Conservation (phyloP, 2,888 invertebrate species). For the Drosophila buzzatii region DNA sequence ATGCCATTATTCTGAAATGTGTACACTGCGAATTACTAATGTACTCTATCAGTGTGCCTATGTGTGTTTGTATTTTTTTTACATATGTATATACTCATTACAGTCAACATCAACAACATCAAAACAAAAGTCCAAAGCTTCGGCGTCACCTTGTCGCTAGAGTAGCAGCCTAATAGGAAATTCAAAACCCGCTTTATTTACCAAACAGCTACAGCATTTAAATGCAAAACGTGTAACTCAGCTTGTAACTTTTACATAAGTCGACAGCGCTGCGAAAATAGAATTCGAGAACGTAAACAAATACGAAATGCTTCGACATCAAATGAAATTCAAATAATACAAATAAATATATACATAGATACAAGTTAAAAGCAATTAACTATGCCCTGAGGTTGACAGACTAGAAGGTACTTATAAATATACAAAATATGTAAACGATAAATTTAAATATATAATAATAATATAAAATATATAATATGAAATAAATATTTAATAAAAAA, state of each 20-base stretch:
- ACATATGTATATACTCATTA: not conserved
- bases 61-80: not conserved
- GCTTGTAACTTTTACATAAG: conserved; percentile 71
- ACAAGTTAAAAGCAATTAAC: not conserved
- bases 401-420: not conserved
- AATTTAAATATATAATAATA: not conserved
- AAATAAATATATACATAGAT: not conserved
- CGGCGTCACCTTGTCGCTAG: conserved; percentile 65
- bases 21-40: not conserved
- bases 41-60: not conserved
- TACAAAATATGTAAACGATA: not conserved
- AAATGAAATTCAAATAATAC: conserved; percentile 38
- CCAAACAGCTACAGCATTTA: conserved; percentile 43
- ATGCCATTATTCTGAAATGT: conserved; percentile 26
- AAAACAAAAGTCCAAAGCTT: conserved; percentile 45
- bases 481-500: not conserved
- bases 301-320: conserved; percentile 42
- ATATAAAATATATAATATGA: not conserved
- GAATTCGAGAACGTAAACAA: conserved; percentile 59
- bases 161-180: conserved; percentile 58
- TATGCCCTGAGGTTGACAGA: not conserved
- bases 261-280: conserved; percentile 45
- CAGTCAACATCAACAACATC: conserved; percentile 38
- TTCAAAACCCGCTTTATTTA: conserved; percentile 68
- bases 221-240: conserved; percentile 70